phyloP scores from a whole-genome alignment of 2,113 vertebrate genomes.

The Tetraodon nigroviridis region DNA sequence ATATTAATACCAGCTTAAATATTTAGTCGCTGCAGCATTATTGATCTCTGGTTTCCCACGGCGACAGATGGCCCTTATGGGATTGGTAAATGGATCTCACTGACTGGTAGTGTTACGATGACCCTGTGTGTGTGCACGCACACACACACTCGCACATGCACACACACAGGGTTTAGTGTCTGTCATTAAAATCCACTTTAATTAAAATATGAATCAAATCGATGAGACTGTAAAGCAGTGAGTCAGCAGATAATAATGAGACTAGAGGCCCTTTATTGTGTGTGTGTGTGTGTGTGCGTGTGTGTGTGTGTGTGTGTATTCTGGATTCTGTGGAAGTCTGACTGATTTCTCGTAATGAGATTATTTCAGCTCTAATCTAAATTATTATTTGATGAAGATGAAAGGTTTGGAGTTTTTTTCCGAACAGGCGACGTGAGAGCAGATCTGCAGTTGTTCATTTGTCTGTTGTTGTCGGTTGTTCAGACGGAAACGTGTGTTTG shows the following conservation, averaged over 20 bases:
- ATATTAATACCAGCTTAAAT: constrained; percentile 50
- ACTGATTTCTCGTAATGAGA: no score
- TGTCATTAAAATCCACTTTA: constrained; percentile 41
- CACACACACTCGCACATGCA: constrained; percentile 1
- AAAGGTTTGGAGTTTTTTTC: no score
- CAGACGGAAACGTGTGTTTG: no score
- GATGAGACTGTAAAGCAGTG: constrained; percentile 19
- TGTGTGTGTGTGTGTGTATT: background rate
- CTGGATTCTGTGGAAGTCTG: no score
- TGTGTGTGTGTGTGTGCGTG: background rate
- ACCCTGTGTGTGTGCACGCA: constrained; percentile 4
- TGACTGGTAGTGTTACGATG: constrained; percentile 21
- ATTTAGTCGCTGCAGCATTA: constrained; percentile 32
- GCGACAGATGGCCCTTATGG: constrained; percentile 22
- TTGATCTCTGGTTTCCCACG: constrained; percentile 31
- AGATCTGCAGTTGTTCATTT: background rate
- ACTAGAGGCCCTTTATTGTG: background rate
- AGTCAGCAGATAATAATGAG: background rate
- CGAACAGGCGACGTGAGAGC: background rate
- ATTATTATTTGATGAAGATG: no score
- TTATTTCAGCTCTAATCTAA: no score
- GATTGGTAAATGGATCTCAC: constrained; percentile 21
- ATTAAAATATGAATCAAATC: constrained; percentile 42
- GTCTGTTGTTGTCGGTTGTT: no score
- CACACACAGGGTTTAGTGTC: constrained; percentile 25